Evolutionary conservation across 2,888 invertebrate genomes (phyloP).

Genomic region (Ptycholaimellus sp.): DNA sequence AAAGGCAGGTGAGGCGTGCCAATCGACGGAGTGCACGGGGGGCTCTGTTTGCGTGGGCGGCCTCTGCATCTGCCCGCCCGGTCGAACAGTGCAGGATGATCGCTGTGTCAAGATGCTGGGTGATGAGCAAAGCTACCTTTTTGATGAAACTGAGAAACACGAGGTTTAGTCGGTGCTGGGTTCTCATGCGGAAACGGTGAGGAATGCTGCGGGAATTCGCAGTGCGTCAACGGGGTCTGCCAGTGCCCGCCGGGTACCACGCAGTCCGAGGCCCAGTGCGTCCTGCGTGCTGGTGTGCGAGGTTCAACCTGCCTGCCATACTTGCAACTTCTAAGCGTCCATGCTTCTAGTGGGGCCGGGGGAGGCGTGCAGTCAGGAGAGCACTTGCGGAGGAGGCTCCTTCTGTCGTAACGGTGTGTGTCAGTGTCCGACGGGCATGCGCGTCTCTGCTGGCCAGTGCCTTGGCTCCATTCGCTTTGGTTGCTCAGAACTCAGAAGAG

Average conservation of each 20-base stretch:
- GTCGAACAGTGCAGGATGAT: constrained; percentile 5
- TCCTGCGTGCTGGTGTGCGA: background rate
- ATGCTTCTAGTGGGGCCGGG: constrained; percentile 10
- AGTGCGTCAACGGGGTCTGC: constrained; percentile 17
- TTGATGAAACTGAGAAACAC: no score
- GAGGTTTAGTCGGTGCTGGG: no score
- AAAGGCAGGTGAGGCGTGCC: no score
- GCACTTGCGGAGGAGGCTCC: constrained; percentile 12
- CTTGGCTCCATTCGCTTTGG: no score
- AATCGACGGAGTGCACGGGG: constrained; percentile 14
- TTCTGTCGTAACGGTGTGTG: background rate
- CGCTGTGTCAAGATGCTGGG: background rate
- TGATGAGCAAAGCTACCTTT: no score
- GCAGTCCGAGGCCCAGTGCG: constrained; percentile 11
- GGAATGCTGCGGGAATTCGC: constrained; percentile 17
- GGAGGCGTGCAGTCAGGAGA: constrained; percentile 14
- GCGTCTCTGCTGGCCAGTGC: no score
- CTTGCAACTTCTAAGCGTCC: no score
- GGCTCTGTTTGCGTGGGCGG: constrained; percentile 11
- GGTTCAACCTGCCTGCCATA: no score
- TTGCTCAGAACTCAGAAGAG: no score
- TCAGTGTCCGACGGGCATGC: no score
- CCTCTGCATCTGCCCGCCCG: constrained; percentile 14
- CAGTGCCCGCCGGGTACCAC: constrained; percentile 13
- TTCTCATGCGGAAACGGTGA: constrained; percentile 13